A percentile compares a stretch with the other conserved stretches of the same genome.
phyloP scores from a whole-genome alignment of 2,888 invertebrate genomes.

The Yponomeuta cagnagella region DNA sequence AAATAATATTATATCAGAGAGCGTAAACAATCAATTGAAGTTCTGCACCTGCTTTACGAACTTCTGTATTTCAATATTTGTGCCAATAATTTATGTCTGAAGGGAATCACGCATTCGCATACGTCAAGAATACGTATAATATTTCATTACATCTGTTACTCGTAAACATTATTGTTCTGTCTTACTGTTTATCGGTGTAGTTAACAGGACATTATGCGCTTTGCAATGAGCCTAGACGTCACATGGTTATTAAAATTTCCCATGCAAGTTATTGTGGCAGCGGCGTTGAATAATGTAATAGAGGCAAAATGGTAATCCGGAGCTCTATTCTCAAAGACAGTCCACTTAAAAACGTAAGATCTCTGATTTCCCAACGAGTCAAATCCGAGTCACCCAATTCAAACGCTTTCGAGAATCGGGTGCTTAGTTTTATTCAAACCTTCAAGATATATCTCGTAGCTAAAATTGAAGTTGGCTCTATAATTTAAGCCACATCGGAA shows the following conservation, averaged over 20 bases:
- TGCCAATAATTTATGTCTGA: constrained; percentile 21
- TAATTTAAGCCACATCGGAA: not conserved
- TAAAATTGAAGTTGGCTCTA: not conserved
- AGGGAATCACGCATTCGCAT: constrained; percentile 34
- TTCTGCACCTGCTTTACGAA: not conserved
- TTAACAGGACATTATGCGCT: constrained; percentile 31
- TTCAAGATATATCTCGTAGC: not conserved
- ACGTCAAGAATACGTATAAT: constrained; percentile 38
- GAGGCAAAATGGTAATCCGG: constrained; percentile 3
- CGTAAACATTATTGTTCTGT: constrained; percentile 48
- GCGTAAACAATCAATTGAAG: not conserved
- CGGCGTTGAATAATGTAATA: constrained; percentile 16
- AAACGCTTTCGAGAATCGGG: not conserved
- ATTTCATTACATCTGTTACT: constrained; percentile 37
- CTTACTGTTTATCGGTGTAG: constrained; percentile 33
- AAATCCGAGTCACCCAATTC: not conserved
- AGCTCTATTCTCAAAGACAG: not conserved
- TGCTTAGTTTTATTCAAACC: not conserved
- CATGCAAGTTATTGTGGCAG: constrained; percentile 17
- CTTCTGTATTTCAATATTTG: not conserved
- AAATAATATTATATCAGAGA: no score
- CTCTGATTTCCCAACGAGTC: no score
- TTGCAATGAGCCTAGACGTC: constrained; percentile 30
- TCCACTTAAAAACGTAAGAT: no score
- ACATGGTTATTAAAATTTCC: constrained; percentile 17